Percentiles rank a stretch among this genome's conserved stretches.
Evolutionary conservation across 2,113 vertebrate species (phyloP).

Genomic region (Gallinago media): DNA sequence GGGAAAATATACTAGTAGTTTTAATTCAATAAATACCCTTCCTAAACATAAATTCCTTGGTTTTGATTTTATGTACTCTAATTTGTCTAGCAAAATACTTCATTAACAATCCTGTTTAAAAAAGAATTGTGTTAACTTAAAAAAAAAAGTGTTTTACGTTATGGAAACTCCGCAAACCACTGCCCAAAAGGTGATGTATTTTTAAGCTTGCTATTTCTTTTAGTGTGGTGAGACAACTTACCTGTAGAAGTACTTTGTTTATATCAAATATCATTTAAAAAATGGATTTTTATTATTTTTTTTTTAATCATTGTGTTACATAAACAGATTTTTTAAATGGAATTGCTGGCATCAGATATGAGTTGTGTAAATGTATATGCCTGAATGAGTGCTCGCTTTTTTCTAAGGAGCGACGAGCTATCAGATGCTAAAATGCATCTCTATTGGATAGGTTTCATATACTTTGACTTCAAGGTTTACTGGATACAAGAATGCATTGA

Average conservation of each 20-base stretch:
- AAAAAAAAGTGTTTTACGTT: not conserved
- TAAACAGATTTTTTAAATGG: not conserved
- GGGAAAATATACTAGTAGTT: not conserved
- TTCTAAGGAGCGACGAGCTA: not conserved
- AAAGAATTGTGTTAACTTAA: not conserved
- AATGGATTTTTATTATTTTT: not conserved
- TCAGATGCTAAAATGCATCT: not conserved
- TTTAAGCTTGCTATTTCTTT: not conserved
- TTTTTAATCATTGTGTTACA: not conserved
- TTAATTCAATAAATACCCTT: not conserved
- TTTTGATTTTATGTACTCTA: not conserved
- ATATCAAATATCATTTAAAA: not conserved
- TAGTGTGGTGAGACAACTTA: not conserved
- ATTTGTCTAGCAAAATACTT: not conserved
- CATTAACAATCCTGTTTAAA: not conserved
- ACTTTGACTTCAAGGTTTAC: not conserved
- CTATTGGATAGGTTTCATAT: not conserved
- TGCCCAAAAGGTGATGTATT: not conserved
- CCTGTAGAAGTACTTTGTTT: not conserved
- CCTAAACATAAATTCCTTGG: not conserved
- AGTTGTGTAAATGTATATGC: not conserved
- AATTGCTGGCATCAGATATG: not conserved
- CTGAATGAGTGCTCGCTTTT: not conserved
- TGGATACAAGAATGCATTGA: not conserved
- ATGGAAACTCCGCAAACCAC: not conserved